These are phyloP conservation scores for Hippocampus kuda DNA, from an alignment of 2,797 vertebrate genomes.

Conservation along the genomic window DNA sequence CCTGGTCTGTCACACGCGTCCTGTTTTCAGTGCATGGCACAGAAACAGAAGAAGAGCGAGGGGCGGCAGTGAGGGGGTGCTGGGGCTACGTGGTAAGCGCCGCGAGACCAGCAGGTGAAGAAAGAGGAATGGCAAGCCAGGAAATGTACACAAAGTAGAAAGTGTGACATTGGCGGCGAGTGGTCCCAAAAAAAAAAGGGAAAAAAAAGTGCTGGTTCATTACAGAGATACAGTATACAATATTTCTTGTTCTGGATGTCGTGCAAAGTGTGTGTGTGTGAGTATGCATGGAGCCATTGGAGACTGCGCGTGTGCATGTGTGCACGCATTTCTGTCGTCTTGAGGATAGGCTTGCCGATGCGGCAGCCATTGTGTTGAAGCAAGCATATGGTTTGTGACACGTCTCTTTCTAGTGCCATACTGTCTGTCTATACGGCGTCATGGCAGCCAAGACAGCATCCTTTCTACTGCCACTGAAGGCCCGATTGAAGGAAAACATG, in stretches of 20 bases:
- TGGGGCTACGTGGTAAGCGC: background rate
- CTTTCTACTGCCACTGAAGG: constrained; percentile 54
- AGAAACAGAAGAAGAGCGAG: constrained; percentile 29
- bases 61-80: background rate
- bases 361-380: constrained; percentile 44
- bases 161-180: background rate
- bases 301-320: constrained; percentile 12
- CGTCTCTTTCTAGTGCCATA: constrained; percentile 59
- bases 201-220: background rate
- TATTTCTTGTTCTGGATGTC: constrained; percentile 3
- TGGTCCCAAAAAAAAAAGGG: too few relatives aligned
- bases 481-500: constrained; percentile 60
- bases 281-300: constrained; percentile 17
- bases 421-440: constrained; percentile 54
- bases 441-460: constrained; percentile 60
- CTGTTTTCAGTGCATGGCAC: constrained; percentile 53
- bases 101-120: constrained; percentile 10
- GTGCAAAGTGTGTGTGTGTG: constrained; percentile 1
- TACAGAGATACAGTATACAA: background rate
- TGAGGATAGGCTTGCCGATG: constrained; percentile 46
- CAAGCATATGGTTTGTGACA: constrained; percentile 62
- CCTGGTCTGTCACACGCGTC: constrained; percentile 45
- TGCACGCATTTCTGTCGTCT: constrained; percentile 37
- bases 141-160: constrained; percentile 11
- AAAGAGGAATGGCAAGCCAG: constrained; percentile 21